Base-by-base conservation (phyloP, 2,888 invertebrate species). In the Mesorhabditis spiculigera region DNA sequence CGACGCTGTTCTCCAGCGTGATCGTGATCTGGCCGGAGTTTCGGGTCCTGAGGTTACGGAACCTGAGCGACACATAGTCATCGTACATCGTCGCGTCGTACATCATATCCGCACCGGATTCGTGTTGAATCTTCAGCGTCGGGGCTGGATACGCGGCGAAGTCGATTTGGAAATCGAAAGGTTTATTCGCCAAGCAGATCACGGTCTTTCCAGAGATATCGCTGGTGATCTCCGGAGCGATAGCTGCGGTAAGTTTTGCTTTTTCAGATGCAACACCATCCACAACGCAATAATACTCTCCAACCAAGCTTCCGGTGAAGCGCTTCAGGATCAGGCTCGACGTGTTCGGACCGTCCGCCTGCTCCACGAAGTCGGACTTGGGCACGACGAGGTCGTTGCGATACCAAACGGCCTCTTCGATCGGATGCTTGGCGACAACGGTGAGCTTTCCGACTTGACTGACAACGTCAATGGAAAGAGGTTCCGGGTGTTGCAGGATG, bases 241-340 rank as follows among this genome's bases (percentile, higher is more conserved):
- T 69, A 8, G 75, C 73, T 4, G 77, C 79, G 5, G 72, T 69
- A 0, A 79, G 28, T n/a, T 66, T 67, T 0, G 77, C 79, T 5
- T 77, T 77, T 42, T 74, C 67, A 63, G 76, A 76, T 63, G 74
- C 77, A 4, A 66, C 70, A n/a, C 71, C 75, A 66, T 79, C 79
- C n/a, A 79, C 73, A 5, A 79, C 64, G 4, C 75, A 75, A 58
- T 79, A 77, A 66, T 79, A 79, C 28, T 71, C 71, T 16, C 79
- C 79, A 45, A 73, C 68, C 61, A 73, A 69, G 70, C 75, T 73
- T 4, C 74, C 71, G 13, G 73, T 65, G 68, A 79, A 79, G 10
- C 72, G 69, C 2, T 67, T 50, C 0, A 79, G 66, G n/a, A 68
- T 70, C 13, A 79, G 66, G 1, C 69, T 69, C n/a, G 79, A 68